Base-by-base conservation (phyloP, 1,140 invertebrate species). In the Lordiphosa mommai region DNA sequence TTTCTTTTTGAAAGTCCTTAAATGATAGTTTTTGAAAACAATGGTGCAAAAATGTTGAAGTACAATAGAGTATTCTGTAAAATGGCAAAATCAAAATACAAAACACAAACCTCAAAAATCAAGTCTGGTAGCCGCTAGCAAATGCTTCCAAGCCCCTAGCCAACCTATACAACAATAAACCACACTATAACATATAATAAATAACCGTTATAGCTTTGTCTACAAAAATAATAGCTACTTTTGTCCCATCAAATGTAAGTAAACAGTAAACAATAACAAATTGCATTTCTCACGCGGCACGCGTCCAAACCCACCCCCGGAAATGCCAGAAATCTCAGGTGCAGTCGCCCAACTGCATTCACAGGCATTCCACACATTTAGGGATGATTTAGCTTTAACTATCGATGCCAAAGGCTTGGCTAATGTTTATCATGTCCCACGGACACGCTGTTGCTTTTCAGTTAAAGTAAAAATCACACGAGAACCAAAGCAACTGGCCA, bases 181-280 rank as follows among this genome's bases (percentile, higher is more conserved):
- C 20, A 4, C 5, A 6, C 5, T 23, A 6, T 23, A 23, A 23
- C 6, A 23, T n/a, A n/a, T n/a, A n/a, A n/a, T 23, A 23, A 23
- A 23, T 23, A 23, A 23, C 4, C 20, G 1, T 23, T 23, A 6
- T 3, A 17, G 16, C 16, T 17, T 17, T 17, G 16, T 17, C 16
- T n/a, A n/a, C 16, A 17, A 17, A 2, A 17, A 17, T 20, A 49
- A 34, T 13, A 7, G 17, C 13, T 38, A 29, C 17, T 41, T 38
- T 30, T 64, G 27, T 8, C 5, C 34, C 16, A 46, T 23, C 17
- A 38, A 41, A 55, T 69, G 67, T 76, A 50, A 58, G 64, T 33
- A 77, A 71, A 72, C 58, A 84, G 36, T 29, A 63, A 82, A 84
- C 57, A 80, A 53, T 70, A 80, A 80, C 77, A 52, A 82, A 82